These are phyloP conservation scores for Dolichotis patagonum DNA, from an alignment of 2,113 vertebrate genomes.

Conservation along the genomic window DNA sequence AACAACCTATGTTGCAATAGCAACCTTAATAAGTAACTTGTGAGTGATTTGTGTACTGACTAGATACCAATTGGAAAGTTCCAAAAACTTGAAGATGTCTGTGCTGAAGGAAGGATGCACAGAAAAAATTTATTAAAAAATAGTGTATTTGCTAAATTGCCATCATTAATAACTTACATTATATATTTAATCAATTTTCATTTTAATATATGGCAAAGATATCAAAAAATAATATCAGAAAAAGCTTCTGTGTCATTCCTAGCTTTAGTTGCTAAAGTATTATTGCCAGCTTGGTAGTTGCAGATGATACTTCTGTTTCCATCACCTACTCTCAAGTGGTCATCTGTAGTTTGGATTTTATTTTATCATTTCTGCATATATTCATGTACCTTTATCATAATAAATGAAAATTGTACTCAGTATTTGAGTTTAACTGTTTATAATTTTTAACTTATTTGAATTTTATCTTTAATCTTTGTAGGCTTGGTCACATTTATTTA, in stretches of 20 bases:
- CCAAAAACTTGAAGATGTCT: not conserved
- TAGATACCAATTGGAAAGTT: not conserved
- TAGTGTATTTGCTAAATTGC: not conserved
- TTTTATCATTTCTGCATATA: not conserved
- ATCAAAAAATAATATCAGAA: not conserved
- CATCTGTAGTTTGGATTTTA: not conserved
- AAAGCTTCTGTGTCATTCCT: not conserved
- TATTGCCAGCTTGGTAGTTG: not conserved
- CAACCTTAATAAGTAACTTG: not conserved
- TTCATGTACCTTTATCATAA: not conserved
- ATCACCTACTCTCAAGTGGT: not conserved
- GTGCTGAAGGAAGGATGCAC: not conserved
- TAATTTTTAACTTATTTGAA: not conserved
- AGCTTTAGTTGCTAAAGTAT: not conserved
- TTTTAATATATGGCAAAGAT: not conserved
- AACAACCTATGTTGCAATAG: fast-evolving
- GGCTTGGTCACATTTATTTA: not conserved
- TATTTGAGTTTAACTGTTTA: not conserved
- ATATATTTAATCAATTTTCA: not conserved
- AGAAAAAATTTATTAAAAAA: not conserved
- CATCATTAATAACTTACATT: not conserved
- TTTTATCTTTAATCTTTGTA: not conserved
- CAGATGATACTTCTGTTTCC: not conserved
- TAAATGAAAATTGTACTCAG: too few relatives aligned
- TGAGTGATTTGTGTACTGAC: not conserved